Evolutionary conservation across 2,113 vertebrate genomes (phyloP).

Genomic region (Atractosteus spatula): DNA sequence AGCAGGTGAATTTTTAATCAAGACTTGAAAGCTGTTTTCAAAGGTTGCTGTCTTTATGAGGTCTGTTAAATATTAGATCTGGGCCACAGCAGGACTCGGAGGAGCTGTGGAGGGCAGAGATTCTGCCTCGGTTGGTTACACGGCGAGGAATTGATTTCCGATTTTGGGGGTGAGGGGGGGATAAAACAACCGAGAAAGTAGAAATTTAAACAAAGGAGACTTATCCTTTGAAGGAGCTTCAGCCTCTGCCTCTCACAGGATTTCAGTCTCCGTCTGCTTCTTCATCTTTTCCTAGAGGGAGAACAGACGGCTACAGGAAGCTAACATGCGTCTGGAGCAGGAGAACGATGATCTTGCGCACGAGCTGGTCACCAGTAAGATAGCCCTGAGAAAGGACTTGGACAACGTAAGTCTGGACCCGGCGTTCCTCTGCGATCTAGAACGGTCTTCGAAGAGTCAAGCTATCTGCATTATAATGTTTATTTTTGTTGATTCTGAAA

Average conservation of each 20-base stretch:
- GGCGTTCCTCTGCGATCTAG: background rate
- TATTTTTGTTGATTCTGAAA: too few species aligned
- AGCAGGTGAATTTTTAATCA: slow-evolving; percentile 29
- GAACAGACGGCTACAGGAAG: slow-evolving; percentile 92
- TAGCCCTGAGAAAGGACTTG: slow-evolving; percentile 90
- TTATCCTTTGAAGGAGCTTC: background rate
- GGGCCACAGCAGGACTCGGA: background rate
- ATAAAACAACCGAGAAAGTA: background rate
- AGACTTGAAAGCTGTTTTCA: slow-evolving; percentile 15
- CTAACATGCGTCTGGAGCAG: slow-evolving; percentile 97
- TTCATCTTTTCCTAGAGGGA: slow-evolving; percentile 71
- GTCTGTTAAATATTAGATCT: slow-evolving; percentile 36
- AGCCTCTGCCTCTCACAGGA: background rate
- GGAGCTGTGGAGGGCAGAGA: background rate
- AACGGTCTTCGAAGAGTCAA: too few species aligned
- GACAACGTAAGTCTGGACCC: slow-evolving; percentile 81
- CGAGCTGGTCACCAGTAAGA: slow-evolving; percentile 97
- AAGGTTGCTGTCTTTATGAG: slow-evolving; percentile 28
- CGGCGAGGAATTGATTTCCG: slow-evolving; percentile 6
- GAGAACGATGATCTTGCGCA: slow-evolving; percentile 98
- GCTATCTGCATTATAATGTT: too few species aligned
- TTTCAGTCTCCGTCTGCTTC: background rate
- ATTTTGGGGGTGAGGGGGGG: background rate
- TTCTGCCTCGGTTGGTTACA: slow-evolving; percentile 11
- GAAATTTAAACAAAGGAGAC: background rate